These are phyloP conservation scores for Chitala chitala DNA, from an alignment of 2,113 vertebrate species.

Conservation along the genomic window DNA sequence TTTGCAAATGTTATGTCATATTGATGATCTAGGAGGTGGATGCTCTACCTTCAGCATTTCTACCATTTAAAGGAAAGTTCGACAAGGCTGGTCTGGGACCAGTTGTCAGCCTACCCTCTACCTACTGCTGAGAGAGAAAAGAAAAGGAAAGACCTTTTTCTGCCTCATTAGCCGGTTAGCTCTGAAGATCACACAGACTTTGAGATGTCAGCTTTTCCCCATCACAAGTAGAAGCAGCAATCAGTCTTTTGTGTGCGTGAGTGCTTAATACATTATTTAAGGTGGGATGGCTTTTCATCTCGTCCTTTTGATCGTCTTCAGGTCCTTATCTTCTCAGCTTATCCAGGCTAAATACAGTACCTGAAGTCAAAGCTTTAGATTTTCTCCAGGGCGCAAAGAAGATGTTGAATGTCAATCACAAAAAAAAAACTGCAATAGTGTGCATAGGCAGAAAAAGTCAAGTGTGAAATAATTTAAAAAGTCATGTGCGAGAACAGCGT, in stretches of 20 bases:
- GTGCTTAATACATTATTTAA: constrained; percentile 19
- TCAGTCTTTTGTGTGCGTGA: constrained; percentile 17
- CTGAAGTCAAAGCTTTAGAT: constrained; percentile 3
- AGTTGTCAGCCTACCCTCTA: neutral
- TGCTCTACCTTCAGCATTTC: neutral
- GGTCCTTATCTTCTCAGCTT: constrained; percentile 1
- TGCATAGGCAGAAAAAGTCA: neutral
- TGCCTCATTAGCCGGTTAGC: neutral
- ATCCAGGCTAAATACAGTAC: constrained; percentile 10
- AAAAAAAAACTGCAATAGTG: neutral
- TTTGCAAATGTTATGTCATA: too few relatives aligned
- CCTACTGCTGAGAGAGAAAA: constrained; percentile 1
- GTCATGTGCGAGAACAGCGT: neutral
- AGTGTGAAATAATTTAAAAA: neutral
- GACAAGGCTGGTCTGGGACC: neutral
- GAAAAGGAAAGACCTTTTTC: neutral
- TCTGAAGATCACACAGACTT: constrained; percentile 16
- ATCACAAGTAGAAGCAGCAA: constrained; percentile 19
- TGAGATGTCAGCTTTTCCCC: constrained; percentile 10
- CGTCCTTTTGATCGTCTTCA: constrained; percentile 8
- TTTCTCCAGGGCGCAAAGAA: constrained; percentile 9
- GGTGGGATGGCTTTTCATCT: constrained; percentile 10
- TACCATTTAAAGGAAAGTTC: neutral
- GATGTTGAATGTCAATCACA: constrained; percentile 11
- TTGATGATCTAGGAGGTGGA: neutral